Conservation (phyloP, 2,113 vertebrate genomes). For the Paedocypris sp. region DNA sequence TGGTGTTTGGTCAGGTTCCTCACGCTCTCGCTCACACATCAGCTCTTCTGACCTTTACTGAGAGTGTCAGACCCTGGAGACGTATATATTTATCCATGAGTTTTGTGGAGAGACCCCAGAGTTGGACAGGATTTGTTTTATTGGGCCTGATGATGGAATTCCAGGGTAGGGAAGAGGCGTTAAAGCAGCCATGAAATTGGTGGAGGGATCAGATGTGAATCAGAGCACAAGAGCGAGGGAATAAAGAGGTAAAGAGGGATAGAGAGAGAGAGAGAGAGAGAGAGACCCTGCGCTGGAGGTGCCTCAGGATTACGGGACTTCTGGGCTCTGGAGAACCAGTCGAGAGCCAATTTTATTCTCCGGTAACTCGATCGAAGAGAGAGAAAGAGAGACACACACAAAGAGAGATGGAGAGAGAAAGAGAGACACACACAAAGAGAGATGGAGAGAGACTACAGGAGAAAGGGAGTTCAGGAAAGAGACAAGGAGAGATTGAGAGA, state of each 20-base stretch:
- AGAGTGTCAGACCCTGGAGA: not conserved
- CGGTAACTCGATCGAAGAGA: conserved; percentile 75
- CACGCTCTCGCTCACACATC: not conserved
- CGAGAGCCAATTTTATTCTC: conserved; percentile 74
- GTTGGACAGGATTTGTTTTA: conserved; percentile 51
- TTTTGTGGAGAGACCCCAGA: not conserved
- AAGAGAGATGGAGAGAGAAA: too few relatives aligned
- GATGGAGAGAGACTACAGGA: too few relatives aligned
- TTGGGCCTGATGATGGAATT: conserved; percentile 60
- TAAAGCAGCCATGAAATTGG: conserved; percentile 77
- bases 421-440: too few relatives aligned
- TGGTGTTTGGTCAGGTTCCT: not conserved
- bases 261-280: too few relatives aligned
- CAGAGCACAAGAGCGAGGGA: conserved; percentile 36
- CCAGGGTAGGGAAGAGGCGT: conserved; percentile 52
- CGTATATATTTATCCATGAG: not conserved
- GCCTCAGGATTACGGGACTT: conserved; percentile 56
- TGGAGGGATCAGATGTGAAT: conserved; percentile 64
- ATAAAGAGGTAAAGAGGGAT: conserved; percentile 2
- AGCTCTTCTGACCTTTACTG: conserved; percentile 7
- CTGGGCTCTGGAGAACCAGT: conserved; percentile 60
- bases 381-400: too few relatives aligned
- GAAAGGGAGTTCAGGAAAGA: too few relatives aligned
- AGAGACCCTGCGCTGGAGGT: conserved; percentile 41
- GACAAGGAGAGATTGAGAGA: too few relatives aligned